phyloP scores from a whole-genome alignment of 1,140 invertebrate species.

The Zaprionus vittiger region DNA sequence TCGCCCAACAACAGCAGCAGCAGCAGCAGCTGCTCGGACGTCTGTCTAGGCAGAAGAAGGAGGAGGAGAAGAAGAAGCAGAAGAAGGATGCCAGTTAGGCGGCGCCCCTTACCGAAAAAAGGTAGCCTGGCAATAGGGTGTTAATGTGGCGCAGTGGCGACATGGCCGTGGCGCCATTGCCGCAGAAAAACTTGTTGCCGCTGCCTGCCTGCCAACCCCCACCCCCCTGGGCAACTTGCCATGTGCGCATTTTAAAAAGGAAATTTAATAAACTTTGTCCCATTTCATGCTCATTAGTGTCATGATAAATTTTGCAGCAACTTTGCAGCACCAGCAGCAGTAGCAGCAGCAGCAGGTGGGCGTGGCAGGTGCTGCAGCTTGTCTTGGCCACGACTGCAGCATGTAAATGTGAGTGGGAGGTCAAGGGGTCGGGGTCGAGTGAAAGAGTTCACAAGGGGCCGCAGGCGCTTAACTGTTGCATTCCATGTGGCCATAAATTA shows the following conservation, averaged over 20 bases:
- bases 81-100: constrained; percentile 14
- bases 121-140: constrained; percentile 32
- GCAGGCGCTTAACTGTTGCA: constrained; percentile 75
- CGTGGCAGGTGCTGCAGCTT: not conserved
- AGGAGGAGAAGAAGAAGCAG: not conserved
- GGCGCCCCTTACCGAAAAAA: constrained; percentile 25
- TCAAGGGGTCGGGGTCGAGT: constrained; percentile 22
- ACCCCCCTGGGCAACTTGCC: constrained; percentile 29
- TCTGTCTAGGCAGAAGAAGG: not conserved
- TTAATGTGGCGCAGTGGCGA: constrained; percentile 40
- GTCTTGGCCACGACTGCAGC: constrained; percentile 11
- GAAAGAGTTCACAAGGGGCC: constrained; percentile 54
- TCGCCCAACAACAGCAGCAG: constrained; percentile 24
- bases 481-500: constrained; percentile 72
- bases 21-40: constrained; percentile 63
- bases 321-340: constrained; percentile 25
- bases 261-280: constrained; percentile 82
- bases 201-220: constrained; percentile 8
- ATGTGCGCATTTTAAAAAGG: constrained; percentile 79
- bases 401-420: constrained; percentile 61
- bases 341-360: constrained; percentile 21
- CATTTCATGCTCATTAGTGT: constrained; percentile 80
- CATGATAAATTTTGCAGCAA: constrained; percentile 73
- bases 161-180: not conserved
- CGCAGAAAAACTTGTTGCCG: constrained; percentile 3